Conservation (phyloP, 2,888 invertebrate species). For the Papilio protenor region DNA sequence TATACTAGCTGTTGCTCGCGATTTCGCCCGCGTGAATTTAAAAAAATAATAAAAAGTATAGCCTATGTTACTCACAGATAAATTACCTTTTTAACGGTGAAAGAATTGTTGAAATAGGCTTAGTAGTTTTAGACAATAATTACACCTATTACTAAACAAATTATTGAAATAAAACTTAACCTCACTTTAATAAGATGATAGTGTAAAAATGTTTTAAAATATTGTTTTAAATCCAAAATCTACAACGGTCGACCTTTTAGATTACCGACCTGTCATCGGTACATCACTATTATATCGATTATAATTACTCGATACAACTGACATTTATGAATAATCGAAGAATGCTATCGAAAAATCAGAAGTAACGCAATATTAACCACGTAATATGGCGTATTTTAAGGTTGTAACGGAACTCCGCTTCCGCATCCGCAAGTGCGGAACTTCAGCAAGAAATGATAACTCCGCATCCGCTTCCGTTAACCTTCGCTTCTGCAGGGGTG, state of each 20-base stretch:
- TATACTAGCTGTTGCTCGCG: no score
- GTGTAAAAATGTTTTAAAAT: slow-evolving; percentile 16
- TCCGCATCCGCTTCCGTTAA: no score
- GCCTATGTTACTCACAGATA: no score
- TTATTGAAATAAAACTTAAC: not conserved
- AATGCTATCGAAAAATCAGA: slow-evolving; percentile 27
- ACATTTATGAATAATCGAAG: slow-evolving; percentile 42
- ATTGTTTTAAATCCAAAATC: not conserved
- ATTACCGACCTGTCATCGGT: slow-evolving; percentile 20
- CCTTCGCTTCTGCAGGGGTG: no score
- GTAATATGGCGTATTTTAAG: slow-evolving; percentile 9
- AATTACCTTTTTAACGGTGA: no score
- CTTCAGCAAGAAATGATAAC: no score
- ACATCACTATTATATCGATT: slow-evolving; percentile 36
- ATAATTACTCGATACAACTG: slow-evolving; percentile 33
- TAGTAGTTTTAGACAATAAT: no score
- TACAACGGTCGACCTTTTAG: slow-evolving; percentile 32
- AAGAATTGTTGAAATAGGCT: no score
- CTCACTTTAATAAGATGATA: slow-evolving; percentile 28
- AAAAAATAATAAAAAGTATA: no score
- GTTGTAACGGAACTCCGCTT: no score
- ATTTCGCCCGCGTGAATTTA: no score
- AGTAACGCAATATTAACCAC: slow-evolving; percentile 4
- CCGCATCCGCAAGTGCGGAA: no score
- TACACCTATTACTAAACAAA: slow-evolving; percentile 13